phyloP scores from a whole-genome alignment of 2,113 vertebrate species.

The Oncorhynchus keta region DNA sequence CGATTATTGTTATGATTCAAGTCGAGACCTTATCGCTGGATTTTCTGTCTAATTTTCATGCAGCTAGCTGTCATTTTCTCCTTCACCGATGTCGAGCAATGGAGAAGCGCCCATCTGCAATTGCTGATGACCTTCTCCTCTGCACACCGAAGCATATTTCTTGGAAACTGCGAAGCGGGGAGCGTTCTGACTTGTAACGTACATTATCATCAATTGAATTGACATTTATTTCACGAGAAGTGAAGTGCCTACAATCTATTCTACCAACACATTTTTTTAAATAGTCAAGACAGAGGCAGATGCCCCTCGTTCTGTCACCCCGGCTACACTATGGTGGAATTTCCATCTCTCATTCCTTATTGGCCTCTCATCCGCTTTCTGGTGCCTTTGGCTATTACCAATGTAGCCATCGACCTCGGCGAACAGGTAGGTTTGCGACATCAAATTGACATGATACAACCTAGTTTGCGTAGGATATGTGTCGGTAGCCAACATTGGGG shows the following conservation, averaged over 20 bases:
- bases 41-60: neutral
- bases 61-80: conserved; percentile 1
- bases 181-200: conserved; percentile 39
- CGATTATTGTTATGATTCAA: neutral
- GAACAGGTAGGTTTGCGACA: conserved; percentile 80
- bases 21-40: neutral
- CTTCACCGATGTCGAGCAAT: conserved; percentile 41
- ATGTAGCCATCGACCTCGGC: conserved; percentile 95
- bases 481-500: no score
- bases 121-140: conserved; percentile 64
- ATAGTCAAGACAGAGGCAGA: conserved; percentile 59
- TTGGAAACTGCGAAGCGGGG: conserved; percentile 33
- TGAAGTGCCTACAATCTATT: conserved; percentile 22
- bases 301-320: conserved; percentile 67
- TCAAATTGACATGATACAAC: neutral
- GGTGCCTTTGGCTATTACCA: conserved; percentile 93
- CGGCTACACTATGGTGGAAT: conserved; percentile 87
- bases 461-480: no score
- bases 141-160: conserved; percentile 22
- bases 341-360: conserved; percentile 88
- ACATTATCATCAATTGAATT: neutral
- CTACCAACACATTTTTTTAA: conserved; percentile 9
- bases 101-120: conserved; percentile 62
- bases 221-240: neutral
- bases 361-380: conserved; percentile 94